Evolutionary conservation across 2,888 invertebrate genomes (phyloP), one percentile per base, ranked within the genome.

Genomic region (Drosophila histrio): DNA sequence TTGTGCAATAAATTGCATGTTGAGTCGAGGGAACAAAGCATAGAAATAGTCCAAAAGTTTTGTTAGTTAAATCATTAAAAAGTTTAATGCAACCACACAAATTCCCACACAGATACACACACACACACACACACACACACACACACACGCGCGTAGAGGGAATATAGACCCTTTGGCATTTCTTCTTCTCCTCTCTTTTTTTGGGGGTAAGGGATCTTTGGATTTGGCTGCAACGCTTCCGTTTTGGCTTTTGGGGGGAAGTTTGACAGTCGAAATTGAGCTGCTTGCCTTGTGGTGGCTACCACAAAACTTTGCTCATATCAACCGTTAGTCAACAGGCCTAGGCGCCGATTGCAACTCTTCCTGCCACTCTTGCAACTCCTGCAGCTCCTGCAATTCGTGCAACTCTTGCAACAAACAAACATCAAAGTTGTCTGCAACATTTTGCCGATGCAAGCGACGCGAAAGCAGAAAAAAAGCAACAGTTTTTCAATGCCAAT

Each of bases 31-130:
- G 41, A 90, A 86, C 90, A 87, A 80, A 79, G 73, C 66, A 88
- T 77, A 70, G 79, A 91, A 52, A 89, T 91, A 89, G 89, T 87
- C 64, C 60, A 74, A 79, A 88, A 90, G 74, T 86, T 88, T 85
- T 84, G 88, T 90, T 90, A 89, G 90, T 90, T 90, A 89, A 89
- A 89, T 90, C 89, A 90, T 91, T 90, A 90, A 91, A 90, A 90
- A 90, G 89, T 91, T 91, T 89, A 84, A 86, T 79, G 71, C 68
- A 58, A 72, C 71, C 77, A 77, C 72, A 75, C 72, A 77, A 71
- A 79, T 79, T 54, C 59, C 46, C 38, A 19, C 44, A 61, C 36
- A 56, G 19, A 63, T 47, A 41, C 41, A 34, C 26, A 57, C 21
- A 59, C 21, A 44, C 28, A 41, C 32, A 24, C 2, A 38, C 2